A percentile compares a stretch with the other conserved stretches of the same genome.
Conservation (phyloP, 1,140 invertebrate genomes). For the Drosophila lacertosa region DNA sequence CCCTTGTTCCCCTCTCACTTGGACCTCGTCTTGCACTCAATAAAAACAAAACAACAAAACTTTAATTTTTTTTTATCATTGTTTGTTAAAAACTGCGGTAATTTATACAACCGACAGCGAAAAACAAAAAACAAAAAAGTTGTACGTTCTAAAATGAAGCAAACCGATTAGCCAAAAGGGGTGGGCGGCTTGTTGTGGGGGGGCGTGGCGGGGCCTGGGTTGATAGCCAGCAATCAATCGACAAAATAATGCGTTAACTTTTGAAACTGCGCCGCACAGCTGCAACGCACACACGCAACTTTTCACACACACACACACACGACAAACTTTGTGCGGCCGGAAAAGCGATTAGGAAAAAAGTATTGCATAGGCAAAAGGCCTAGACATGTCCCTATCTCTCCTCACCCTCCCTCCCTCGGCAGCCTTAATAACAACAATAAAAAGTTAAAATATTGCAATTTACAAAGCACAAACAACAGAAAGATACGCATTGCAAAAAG, state of each 20-base stretch:
- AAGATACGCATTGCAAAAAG: slow-evolving; percentile 5
- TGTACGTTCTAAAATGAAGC: slow-evolving; percentile 51
- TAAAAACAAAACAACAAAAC: slow-evolving; percentile 47
- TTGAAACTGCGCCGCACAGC: slow-evolving; percentile 63
- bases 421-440: slow-evolving; percentile 49
- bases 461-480: slow-evolving; percentile 9
- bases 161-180: slow-evolving; percentile 36
- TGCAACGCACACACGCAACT: slow-evolving; percentile 70
- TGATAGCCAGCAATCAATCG: slow-evolving; percentile 64
- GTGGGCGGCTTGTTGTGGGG: neutral
- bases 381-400: slow-evolving; percentile 16
- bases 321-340: slow-evolving; percentile 46
- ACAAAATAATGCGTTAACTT: slow-evolving; percentile 81
- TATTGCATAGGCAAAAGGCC: slow-evolving; percentile 47
- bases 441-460: slow-evolving; percentile 62
- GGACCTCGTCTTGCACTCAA: neutral
- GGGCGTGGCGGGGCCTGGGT: neutral
- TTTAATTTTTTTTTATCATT: slow-evolving; percentile 78
- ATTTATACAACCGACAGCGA: slow-evolving; percentile 64
- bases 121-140: slow-evolving; percentile 54
- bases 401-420: slow-evolving; percentile 11
- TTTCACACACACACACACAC: slow-evolving; percentile 30
- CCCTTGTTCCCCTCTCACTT: neutral
- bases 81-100: slow-evolving; percentile 78
- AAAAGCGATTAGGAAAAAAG: slow-evolving; percentile 68